Percentiles rank a stretch among this genome's conserved stretches.
These are phyloP conservation scores for Garrulus glandarius DNA, from an alignment of 2,797 vertebrate species.

Conservation along the genomic window DNA sequence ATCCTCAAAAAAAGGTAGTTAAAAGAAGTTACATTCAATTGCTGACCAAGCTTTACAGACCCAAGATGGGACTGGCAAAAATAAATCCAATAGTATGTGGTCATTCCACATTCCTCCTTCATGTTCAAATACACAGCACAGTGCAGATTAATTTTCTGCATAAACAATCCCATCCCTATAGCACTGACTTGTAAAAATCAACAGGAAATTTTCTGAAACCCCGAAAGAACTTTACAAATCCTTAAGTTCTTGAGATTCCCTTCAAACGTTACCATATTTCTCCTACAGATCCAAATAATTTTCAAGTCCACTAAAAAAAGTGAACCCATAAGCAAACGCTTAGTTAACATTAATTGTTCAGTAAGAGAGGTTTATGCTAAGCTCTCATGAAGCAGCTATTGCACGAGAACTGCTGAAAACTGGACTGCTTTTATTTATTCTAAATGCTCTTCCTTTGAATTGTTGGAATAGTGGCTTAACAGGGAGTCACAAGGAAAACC, in stretches of 20 bases:
- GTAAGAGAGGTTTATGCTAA: neutral
- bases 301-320: neutral
- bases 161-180: neutral
- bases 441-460: neutral
- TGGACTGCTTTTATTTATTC: neutral
- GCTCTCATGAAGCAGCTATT: neutral
- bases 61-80: neutral
- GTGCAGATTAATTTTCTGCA: neutral
- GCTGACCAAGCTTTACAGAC: neutral
- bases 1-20: slow-evolving; percentile 78
- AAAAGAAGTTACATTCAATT: neutral
- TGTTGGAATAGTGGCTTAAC: neutral
- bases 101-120: neutral
- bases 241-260: neutral
- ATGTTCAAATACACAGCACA: accelerated
- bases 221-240: neutral
- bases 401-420: neutral
- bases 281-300: neutral
- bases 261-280: neutral
- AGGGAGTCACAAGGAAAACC: neutral
- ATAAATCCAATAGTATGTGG: neutral
- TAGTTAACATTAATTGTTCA: neutral
- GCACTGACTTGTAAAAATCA: neutral
- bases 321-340: neutral
- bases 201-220: neutral